A percentile compares a stretch with the other conserved stretches of the same genome.
Evolutionary conservation across 2,888 invertebrate genomes (phyloP).

Genomic region (Dasysyrphus albostriatus): DNA sequence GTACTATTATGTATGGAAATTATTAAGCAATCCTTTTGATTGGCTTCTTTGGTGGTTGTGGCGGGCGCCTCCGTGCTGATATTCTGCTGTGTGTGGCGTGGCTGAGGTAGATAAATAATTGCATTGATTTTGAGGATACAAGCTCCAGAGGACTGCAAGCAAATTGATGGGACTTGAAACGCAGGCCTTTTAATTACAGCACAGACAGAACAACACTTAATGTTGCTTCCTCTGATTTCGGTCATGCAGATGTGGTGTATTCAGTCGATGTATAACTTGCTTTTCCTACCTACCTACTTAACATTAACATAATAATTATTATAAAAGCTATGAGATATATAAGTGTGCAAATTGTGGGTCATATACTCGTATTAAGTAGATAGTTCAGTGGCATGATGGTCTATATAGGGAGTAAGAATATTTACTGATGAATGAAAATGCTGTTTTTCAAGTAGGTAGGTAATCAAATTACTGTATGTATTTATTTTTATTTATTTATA

Average conservation of each 20-base stretch:
- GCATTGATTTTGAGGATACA: constrained; percentile 30
- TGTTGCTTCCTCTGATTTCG: constrained; percentile 4
- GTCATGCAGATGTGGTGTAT: constrained; percentile 3
- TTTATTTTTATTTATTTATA: background rate
- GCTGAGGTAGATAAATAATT: constrained; percentile 32
- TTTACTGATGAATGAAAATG: background rate
- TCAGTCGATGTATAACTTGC: background rate
- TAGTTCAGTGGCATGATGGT: background rate
- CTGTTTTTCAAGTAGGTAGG: background rate
- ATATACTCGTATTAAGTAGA: background rate
- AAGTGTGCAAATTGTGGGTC: background rate
- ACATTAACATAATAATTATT: constrained; percentile 24
- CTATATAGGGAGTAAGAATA: background rate
- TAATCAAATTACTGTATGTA: background rate
- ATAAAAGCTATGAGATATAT: background rate
- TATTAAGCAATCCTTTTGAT: constrained; percentile 57
- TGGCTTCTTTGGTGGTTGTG: constrained; percentile 37
- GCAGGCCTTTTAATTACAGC: constrained; percentile 25
- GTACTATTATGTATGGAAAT: constrained; percentile 26
- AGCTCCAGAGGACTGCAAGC: background rate
- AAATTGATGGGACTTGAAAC: constrained; percentile 2
- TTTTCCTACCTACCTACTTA: background rate
- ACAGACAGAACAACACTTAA: constrained; percentile 14
- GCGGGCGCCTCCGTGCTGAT: constrained; percentile 2
- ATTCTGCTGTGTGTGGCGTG: background rate